Evolutionary conservation across 2,113 vertebrate genomes (phyloP), one percentile per base, ranked within the genome.

Genomic region (Colius striatus): DNA sequence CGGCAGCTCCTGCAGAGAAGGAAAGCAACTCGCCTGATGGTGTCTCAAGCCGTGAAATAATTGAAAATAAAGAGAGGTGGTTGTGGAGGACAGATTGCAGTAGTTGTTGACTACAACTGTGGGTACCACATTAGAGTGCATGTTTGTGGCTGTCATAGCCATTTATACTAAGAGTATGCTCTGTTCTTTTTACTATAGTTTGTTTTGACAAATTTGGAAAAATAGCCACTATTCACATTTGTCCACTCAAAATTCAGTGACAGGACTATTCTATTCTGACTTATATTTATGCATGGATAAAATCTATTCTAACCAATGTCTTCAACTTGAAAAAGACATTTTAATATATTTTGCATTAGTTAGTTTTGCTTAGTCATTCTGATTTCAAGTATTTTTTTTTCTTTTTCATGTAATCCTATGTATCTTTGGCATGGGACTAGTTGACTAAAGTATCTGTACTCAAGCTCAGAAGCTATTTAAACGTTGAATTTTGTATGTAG

Each of bases 41-140:
- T 68, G 76, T 84, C 92, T 93, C 72, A 81, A 94, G 53, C 83
- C 26, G 16, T 86, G 93, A 97, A 94, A 90, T 90, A 94, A 94
- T 57, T 2, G 0, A 81, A 92, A 94, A 87, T 84, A 84, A 73
- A 94, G 51, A 94, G 51, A 83, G 67, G 63, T 80, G 71, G 61
- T 54, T 79, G 68, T 32, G 36, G 75, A 85, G 85, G 58, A 86
- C 79, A 76, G 92, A 93, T 38, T 92, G 88, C 58, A 62, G 63
- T 32, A 92, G 83, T 26, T 95, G 90, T 82, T 94, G 92, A 77
- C 62, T 83, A 78, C 73, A 92, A 26, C 72, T 65, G 84, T 78
- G 86, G 57, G 58, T 84, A 82, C 86, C 91, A 89, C 65, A 81
- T 75, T 53, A 87, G 48, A 91, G 55, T 71, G 72, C 47, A 75